Evolutionary conservation across 2,888 invertebrate genomes (phyloP), one percentile per base, ranked within the genome.

Genomic region (Hydraecia micacea): DNA sequence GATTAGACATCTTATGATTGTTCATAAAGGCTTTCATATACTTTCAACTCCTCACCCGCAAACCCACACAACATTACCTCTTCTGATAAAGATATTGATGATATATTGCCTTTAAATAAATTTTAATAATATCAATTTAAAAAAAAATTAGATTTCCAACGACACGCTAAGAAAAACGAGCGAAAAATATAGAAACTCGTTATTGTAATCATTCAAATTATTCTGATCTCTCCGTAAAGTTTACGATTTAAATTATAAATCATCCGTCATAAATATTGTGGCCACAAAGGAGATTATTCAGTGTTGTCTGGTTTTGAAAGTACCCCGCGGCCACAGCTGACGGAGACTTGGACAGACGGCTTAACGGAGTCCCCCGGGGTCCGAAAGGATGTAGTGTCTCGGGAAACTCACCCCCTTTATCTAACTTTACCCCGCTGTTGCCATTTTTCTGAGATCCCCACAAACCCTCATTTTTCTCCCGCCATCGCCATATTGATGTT

Each of bases 281-380:
- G 63, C 73, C 55, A 85, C 86, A 86, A 75, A 83, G 79, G 28
- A 73, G 60, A 76, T 63, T 75, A 49, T 46, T 81, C 67, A 76
- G 52, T 36, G 66, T 74, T 77, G 65, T 65, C 72, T 60, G 39
- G 62, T 73, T 72, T 60, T 73, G 58, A 76, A 71, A 62, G 67
- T 69, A 49, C 63, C 65, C 25, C 21, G 36, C 25, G 77, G 74
- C 78, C 75, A 73, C 73, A 55, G 52, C 60, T 77, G 73, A 75
- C 68, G 32, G 60, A 32, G 62, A 67, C 65, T 74, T 63, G 63
- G 55, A 80, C 67, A 78, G 70, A 79, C 62, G 63, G 79, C 76
- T 80, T 79, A 85, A 62, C 63, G 2, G 58, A 42, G 55, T 77
- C 83, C 75, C 77, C 13, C 28, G 74, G 42, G 80, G 36, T 60